Base-by-base conservation (phyloP, 2,888 invertebrate species). In the Hypercompe scribonia region DNA sequence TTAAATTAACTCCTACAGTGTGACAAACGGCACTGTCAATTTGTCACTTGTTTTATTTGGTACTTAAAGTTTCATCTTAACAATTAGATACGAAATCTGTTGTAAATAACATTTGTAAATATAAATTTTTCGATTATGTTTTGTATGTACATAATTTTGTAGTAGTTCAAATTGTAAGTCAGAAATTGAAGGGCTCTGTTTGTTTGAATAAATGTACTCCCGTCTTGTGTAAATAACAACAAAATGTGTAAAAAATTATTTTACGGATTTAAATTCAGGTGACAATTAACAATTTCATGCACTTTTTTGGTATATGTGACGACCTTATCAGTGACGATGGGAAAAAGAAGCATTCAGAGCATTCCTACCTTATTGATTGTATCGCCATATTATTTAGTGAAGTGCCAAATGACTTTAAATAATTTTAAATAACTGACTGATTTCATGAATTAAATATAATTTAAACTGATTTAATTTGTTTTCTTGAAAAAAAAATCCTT, bases 351-450 rank as follows among this genome's bases (percentile, higher is more conserved):
- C 77, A 85, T 76, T 82, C 85, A 84, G 87, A 89, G 88, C 87
- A 86, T 73, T 70, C 74, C 71, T 87, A 87, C 82, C 73, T 79
- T 84, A 78, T 81, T 82, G 82, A 80, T 84, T 86, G 74, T 87
- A 87, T 77, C 85, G 95, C 95, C 95, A 95, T 95, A 95, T 91
- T 92, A 91, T 88, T 90, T 93, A 92, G 93, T 93, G 91, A 94
- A 92, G 95, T 95, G 95, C 95, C 95, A 95, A 95, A 95, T 94
- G 95, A 91, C 89, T 93, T 90, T 78, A 81, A 84, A 92, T 92
- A 92, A 92, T 92, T 93, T 91, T 92, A 93, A 94, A 92, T 92
- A 93, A 94, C 93, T 90, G 94, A 94, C 92, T 93, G 92, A 93
- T 92, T 84, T 81, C 84, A 87, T 87, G 82, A 90, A 89, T 89